Evolutionary conservation across 2,113 vertebrate species (phyloP), one percentile per base, ranked within the genome.

Genomic region (Anser cygnoides): DNA sequence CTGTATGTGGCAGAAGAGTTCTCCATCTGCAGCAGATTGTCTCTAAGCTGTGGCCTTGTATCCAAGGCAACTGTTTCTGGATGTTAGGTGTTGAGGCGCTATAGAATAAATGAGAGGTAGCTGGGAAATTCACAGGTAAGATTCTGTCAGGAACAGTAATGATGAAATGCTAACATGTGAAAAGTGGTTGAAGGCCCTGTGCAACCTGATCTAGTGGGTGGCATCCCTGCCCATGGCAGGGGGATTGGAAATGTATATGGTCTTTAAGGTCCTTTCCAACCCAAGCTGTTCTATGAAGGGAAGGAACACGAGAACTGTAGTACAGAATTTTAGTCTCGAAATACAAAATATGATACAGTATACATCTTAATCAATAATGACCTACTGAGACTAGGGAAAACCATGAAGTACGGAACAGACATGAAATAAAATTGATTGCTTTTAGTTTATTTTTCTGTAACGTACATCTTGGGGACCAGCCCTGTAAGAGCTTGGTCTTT

Each of bases 1-100:
- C 62, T 82, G 84, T 59, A 58, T 91, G 75, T 81, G 67, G 92
- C 50, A 72, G 87, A 54, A 84, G 79, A 23, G 87, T 87, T 72
- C 75, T 26, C 37, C 50, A 19, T 93, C 70, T 88, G 84, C 49
- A 4, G 84, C 11, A 3, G 75, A 79, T 90, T 4, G 0, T 55
- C 67, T 83, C 82, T 16, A 17, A 91, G 67, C 92, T 88, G 63
- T 95, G 90, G 95, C 91, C 78, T 67, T 87, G 95, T 97, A 94
- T 93, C 93, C 94, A 96, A 95, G 93, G 93, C 93, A 96, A 94
- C 93, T 87, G 71, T 79, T 91, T 73, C 87, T 62, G 80, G 39
- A 31, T 92, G 66, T 87, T 91, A 11, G 73, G 29, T 90, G 79
- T 58, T 79, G 58, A 91, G 89, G 50, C 85, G 61, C 78, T 91